Evolutionary conservation across 2,888 invertebrate species (phyloP), one percentile per base, ranked within the genome.

Genomic region (Agonopterix subpropinquella): DNA sequence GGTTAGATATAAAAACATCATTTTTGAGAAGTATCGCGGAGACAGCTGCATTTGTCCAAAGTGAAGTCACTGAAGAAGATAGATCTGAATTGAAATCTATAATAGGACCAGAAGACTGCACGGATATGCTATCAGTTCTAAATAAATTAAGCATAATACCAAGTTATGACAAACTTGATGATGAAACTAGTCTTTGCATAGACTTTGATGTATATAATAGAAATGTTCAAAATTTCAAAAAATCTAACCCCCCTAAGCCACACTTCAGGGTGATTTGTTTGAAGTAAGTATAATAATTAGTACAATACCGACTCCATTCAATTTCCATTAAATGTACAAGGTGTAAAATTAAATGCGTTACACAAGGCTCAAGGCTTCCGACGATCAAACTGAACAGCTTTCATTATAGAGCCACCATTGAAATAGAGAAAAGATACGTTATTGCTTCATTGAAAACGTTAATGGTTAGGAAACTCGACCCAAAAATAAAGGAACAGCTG

Each of bases 181-280:
- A 54, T 10, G 66, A 72, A 49, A 61, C 66, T 45, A 62, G 52
- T 50, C 58, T 88, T 0, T 58, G 45, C 10, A 59, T 89, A 41
- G 65, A 80, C 62, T 89, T 80, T 52, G 88, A 89, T 64, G 84
- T 89, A 8, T 89, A 84, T 52, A 77, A 80, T 47, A 80, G 81
- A 53, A 73, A 86, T 64, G 75, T 84, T 15, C 77, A 76, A 50
- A 76, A 80, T 57, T 85, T 85, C 51, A 79, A 63, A 49, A 89
- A 89, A 58, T 67, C 72, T 0, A 66, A 73, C 50, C 75, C 67
- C 41, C 84, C 88, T 0, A 70, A 62, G 47, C 86, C 89, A 5
- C 80, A 86, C 57, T 89, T 86, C 48, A 74, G 86, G 54, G 58
- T 89, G 18, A 61, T 81, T 37, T 83, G 89, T 55, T 45, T 81